Conservation (phyloP, 1,140 invertebrate species). For the Drosophila guanche region DNA sequence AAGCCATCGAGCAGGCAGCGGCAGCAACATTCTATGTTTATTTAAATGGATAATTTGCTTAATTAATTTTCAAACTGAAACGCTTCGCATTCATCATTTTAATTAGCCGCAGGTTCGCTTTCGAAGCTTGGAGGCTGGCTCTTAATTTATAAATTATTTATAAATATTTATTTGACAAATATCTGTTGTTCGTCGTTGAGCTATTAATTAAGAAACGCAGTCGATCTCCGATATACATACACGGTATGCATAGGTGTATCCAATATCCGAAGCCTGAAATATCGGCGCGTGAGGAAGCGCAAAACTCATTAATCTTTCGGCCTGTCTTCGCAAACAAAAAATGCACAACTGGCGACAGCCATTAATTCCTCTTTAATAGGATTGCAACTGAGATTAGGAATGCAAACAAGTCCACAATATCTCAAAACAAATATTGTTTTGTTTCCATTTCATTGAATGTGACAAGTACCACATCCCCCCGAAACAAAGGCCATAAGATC, state of each 20-base stretch:
- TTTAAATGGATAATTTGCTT: slow-evolving; percentile 60
- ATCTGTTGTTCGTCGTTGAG: slow-evolving; percentile 40
- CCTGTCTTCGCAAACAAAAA: slow-evolving; percentile 31
- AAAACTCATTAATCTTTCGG: slow-evolving; percentile 58
- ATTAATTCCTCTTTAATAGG: slow-evolving; percentile 63
- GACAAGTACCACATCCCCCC: slow-evolving; percentile 13
- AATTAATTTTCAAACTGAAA: slow-evolving; percentile 61
- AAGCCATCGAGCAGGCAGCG: slow-evolving; percentile 49
- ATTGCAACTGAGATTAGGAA: slow-evolving; percentile 29
- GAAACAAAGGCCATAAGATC: slow-evolving; percentile 67
- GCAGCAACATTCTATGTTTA: slow-evolving; percentile 55
- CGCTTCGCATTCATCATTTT: slow-evolving; percentile 76
- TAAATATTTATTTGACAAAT: slow-evolving; percentile 63
- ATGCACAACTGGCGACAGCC: slow-evolving; percentile 46
- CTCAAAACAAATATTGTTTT: slow-evolving; percentile 27
- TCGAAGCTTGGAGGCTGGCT: slow-evolving; percentile 23
- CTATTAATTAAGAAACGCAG: slow-evolving; percentile 63
- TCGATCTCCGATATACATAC: slow-evolving; percentile 14
- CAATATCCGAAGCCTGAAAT: slow-evolving; percentile 18
- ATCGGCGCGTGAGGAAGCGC: slow-evolving; percentile 36
- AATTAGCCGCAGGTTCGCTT: slow-evolving; percentile 47
- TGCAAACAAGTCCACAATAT: background rate
- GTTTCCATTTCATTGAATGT: slow-evolving; percentile 18
- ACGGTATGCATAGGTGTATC: slow-evolving; percentile 4
- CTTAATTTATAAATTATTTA: slow-evolving; percentile 76